Evolutionary conservation across 2,797 vertebrate genomes (phyloP).

Genomic region (Natrix natrix): DNA sequence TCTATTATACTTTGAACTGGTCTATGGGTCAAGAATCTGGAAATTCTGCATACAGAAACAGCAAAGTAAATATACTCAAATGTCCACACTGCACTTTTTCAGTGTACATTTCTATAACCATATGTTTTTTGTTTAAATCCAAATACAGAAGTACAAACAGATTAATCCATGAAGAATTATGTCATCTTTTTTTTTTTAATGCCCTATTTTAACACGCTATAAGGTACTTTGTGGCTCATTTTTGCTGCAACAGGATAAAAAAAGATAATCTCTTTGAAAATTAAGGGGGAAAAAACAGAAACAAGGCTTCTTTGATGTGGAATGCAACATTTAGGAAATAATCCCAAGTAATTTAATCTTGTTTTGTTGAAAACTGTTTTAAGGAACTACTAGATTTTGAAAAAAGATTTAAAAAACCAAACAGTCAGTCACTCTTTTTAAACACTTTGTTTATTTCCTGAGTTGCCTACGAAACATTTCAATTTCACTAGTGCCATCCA

Average conservation of each 20-base stretch:
- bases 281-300: neutral
- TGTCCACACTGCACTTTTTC: neutral
- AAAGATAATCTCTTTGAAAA: neutral
- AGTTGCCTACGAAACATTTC: neutral
- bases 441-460: neutral
- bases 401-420: constrained; percentile 6
- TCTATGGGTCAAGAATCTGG: neutral
- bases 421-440: neutral
- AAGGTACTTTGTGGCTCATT: neutral
- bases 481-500: neutral
- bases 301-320: neutral
- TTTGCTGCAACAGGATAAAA: neutral
- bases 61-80: neutral
- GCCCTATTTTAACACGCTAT: neutral
- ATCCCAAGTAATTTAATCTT: neutral
- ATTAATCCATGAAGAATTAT: neutral
- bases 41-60: neutral
- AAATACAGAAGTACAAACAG: neutral
- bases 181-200: neutral
- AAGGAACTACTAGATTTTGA: neutral
- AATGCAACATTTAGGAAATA: neutral
- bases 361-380: neutral
- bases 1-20: neutral
- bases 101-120: neutral
- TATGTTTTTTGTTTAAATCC: neutral